Percentiles rank a stretch among this genome's conserved stretches.
phyloP scores from a whole-genome alignment of 2,113 vertebrate genomes.

The Notarius lentiginosus region DNA sequence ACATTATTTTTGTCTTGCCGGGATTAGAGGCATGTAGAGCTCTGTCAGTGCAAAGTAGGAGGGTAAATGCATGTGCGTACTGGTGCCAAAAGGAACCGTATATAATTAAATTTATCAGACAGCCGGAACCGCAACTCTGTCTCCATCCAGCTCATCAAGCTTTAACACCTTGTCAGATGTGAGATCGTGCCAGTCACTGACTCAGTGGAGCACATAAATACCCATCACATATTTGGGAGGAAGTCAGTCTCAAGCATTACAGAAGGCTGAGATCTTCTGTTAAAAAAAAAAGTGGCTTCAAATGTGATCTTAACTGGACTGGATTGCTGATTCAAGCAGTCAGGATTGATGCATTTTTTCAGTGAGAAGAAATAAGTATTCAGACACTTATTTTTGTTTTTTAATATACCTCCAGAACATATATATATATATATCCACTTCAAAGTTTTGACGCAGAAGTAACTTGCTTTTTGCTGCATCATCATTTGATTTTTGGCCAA shows the following conservation, averaged over 20 bases:
- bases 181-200: constrained; percentile 16
- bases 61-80: not conserved
- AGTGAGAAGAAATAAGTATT: not conserved
- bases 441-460: no score
- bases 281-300: not conserved
- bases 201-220: constrained; percentile 15
- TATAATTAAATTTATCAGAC: constrained; percentile 43
- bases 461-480: not conserved
- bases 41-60: constrained; percentile 22
- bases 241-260: not conserved
- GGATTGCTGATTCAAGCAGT: not conserved
- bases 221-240: not conserved
- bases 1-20: constrained; percentile 18
- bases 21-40: constrained; percentile 16
- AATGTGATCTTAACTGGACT: not conserved
- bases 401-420: not conserved
- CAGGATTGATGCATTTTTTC: not conserved
- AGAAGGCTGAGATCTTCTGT: not conserved
- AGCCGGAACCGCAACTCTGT: constrained; percentile 19
- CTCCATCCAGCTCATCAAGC: constrained; percentile 35
- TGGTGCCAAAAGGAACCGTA: constrained; percentile 5
- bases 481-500: not conserved
- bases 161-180: constrained; percentile 30
- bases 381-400: not conserved
- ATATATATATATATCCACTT: not conserved